Evolutionary conservation across 2,113 vertebrate genomes (phyloP).

Genomic region (Oceanodroma tethys): DNA sequence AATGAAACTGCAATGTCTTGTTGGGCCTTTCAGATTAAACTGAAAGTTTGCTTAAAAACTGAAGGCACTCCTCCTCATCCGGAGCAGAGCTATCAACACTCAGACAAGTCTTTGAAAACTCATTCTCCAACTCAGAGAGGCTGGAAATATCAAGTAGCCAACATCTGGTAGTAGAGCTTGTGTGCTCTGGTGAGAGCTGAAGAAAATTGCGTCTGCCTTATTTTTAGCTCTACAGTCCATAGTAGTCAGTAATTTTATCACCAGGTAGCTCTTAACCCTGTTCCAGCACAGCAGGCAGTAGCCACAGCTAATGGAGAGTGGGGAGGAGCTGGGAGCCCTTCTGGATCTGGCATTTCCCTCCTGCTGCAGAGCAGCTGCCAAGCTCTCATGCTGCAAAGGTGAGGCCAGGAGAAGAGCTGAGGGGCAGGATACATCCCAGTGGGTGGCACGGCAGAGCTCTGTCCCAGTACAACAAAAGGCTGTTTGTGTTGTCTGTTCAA

Average conservation of each 20-base stretch:
- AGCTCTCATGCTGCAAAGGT: neutral
- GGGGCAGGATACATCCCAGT: neutral
- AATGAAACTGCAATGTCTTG: neutral
- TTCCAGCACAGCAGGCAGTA: neutral
- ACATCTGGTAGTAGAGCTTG: neutral
- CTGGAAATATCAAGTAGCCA: neutral
- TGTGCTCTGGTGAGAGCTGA: neutral
- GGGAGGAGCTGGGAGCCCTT: neutral
- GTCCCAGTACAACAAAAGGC: neutral
- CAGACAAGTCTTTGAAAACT: neutral
- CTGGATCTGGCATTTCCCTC: neutral
- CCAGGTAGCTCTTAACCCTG: neutral
- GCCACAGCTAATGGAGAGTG: neutral
- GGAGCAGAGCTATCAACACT: fast-evolving
- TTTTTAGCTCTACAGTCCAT: neutral
- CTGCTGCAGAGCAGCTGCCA: neutral
- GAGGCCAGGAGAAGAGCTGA: neutral
- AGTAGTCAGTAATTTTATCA: neutral
- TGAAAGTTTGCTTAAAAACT: neutral
- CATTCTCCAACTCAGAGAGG: neutral
- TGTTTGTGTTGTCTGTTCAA: neutral
- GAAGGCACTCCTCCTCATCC: neutral
- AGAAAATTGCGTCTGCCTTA: neutral
- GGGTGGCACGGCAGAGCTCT: neutral
- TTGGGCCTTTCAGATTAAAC: neutral